Percentiles rank a stretch among this genome's conserved stretches.
Conservation (phyloP, 2,113 vertebrate genomes). For the Edolisoma coerulescens region DNA sequence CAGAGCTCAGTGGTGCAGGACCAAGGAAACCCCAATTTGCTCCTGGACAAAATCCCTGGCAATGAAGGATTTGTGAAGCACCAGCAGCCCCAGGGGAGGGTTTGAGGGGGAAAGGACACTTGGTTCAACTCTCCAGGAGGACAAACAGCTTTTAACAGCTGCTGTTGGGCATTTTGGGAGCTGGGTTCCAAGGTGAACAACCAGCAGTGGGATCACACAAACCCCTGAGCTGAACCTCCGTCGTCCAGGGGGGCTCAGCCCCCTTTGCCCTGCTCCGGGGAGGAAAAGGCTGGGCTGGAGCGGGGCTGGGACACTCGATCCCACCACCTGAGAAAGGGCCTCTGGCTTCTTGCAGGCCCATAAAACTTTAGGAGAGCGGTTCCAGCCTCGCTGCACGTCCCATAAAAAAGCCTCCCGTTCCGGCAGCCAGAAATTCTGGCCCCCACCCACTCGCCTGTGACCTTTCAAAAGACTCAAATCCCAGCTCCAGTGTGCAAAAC, state of each 20-base stretch:
- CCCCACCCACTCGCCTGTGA: not conserved
- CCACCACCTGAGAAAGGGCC: not conserved
- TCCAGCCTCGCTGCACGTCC: not conserved
- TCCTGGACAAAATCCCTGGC: accelerated
- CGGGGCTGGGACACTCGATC: not conserved
- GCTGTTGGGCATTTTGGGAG: accelerated
- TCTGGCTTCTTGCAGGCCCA: not conserved
- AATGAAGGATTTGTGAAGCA: not conserved
- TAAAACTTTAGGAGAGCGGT: not conserved
- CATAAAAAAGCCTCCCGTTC: not conserved
- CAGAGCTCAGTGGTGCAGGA: accelerated
- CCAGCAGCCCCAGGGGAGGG: not conserved
- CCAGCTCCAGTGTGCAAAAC: not conserved
- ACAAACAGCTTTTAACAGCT: not conserved
- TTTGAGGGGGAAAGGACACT: no score
- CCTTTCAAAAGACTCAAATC: not conserved
- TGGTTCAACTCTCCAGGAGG: not conserved
- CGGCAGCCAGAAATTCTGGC: not conserved
- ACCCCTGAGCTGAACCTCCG: not conserved
- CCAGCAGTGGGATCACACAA: not conserved
- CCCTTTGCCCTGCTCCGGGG: accelerated
- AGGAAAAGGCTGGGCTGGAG: not conserved
- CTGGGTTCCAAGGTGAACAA: accelerated
- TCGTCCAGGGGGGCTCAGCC: accelerated
- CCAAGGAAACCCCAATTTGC: accelerated